Conservation (phyloP, 2,888 invertebrate genomes). For the Trissoscelio sp. region DNA sequence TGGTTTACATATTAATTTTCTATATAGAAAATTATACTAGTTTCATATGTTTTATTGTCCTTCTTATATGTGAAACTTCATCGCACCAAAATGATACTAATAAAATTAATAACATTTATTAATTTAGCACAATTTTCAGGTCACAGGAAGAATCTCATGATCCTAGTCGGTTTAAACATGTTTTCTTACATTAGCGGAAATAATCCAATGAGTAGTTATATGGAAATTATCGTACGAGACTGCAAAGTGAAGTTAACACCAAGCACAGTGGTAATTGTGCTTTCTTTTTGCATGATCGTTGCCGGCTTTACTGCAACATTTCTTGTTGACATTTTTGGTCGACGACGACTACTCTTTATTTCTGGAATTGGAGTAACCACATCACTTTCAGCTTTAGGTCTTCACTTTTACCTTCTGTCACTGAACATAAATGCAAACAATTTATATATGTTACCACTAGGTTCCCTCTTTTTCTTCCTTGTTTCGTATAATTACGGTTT, state of each 20-base stretch:
- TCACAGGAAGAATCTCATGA: slow-evolving; percentile 82
- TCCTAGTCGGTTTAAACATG: slow-evolving; percentile 83
- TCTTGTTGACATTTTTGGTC: slow-evolving; percentile 84
- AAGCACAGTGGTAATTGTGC: slow-evolving; percentile 83
- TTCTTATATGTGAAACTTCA: no score
- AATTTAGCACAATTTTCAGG: no score
- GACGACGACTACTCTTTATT: slow-evolving; percentile 83
- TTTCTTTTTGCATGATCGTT: slow-evolving; percentile 84
- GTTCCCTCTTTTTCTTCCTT: slow-evolving; percentile 74
- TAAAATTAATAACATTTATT: no score
- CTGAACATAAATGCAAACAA: slow-evolving; percentile 50
- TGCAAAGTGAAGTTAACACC: slow-evolving; percentile 80
- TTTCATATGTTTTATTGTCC: no score
- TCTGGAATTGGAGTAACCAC: slow-evolving; percentile 82
- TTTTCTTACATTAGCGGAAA: slow-evolving; percentile 84
- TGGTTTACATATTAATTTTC: no score
- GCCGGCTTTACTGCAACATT: slow-evolving; percentile 82
- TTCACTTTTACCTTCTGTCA: slow-evolving; percentile 77
- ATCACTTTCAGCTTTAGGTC: slow-evolving; percentile 75
- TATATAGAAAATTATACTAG: no score
- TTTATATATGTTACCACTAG: slow-evolving; percentile 77
- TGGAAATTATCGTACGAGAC: slow-evolving; percentile 81
- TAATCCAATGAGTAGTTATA: slow-evolving; percentile 82
- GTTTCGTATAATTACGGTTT: slow-evolving; percentile 75
- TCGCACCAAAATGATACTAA: no score